Base-by-base conservation (phyloP, 1,140 invertebrate species). In the Gryllus bimaculatus region DNA sequence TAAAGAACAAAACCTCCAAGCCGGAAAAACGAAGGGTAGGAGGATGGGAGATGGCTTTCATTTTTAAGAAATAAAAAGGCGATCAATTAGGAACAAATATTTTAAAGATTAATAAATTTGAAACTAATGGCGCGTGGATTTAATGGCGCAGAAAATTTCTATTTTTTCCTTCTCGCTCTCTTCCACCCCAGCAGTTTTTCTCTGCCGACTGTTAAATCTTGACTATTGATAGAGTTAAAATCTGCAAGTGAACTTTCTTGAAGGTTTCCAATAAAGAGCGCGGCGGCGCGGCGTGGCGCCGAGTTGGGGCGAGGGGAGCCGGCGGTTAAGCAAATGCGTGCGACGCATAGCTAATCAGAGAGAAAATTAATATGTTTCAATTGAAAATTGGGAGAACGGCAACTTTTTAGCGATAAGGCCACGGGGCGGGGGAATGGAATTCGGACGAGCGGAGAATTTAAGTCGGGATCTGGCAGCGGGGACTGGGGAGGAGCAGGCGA, bases 61-160 rank as follows among this genome's bases (percentile, higher is more conserved):
- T 66, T 66, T 66, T 66, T 18, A 66, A 66, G 54, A 66, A 66
- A 66, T 66, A 66, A 66, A 66, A 21, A 78, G 66, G 54, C 74
- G 74, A 79, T 79, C 79, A 79, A 79, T 79, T 79, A 76, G 74
- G 21, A 48, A 75, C 75, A 66, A 79, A 79, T 79, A 79, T 79
- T 79, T 78, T 49, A 78, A 66, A 78, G 78, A 76, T 75, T 79
- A 76, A 79, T 79, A 79, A 75, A 49, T 79, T 49, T 21, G 66
- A 79, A 79, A 76, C 74, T 79, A 76, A 49, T 26, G 75, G 54
- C 75, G 79, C 66, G 74, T 54, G 48, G 79, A 79, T 39, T 76
- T 76, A 79, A 79, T 79, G 79, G 79, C 21, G 75, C 15, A 54
- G 79, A 79, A 79, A 79, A 79, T 79, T 20, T 73, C 75, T 74